phyloP scores from a whole-genome alignment of 2,113 vertebrate genomes.

The Rhadina sibilatrix region DNA sequence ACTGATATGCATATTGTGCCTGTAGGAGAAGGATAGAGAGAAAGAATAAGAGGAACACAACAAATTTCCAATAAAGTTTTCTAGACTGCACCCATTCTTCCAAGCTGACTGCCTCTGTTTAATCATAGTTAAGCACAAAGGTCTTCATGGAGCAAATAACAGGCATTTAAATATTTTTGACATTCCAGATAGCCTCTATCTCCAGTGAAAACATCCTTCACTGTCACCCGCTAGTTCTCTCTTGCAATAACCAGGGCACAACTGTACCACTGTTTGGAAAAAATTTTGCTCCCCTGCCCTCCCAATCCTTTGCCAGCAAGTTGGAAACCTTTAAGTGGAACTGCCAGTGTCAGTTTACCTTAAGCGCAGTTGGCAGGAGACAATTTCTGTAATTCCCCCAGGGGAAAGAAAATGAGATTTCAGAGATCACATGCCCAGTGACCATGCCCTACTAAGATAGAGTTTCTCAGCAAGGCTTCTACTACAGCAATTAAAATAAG shows the following conservation, averaged over 20 bases:
- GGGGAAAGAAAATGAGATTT: background rate
- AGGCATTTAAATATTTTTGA: background rate
- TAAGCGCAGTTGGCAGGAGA: background rate
- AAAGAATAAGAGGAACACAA: background rate
- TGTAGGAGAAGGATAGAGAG: background rate
- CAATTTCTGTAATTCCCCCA: background rate
- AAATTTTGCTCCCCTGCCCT: background rate
- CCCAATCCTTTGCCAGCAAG: background rate
- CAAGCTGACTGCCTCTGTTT: background rate
- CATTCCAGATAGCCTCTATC: background rate
- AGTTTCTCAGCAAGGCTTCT: background rate
- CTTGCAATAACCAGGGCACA: background rate
- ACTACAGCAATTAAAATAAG: background rate
- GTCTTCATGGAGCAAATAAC: background rate
- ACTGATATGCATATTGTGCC: background rate
- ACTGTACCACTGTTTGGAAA: background rate
- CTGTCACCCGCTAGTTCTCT: background rate
- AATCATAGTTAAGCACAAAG: background rate
- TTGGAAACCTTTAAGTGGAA: background rate
- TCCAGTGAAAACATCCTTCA: background rate
- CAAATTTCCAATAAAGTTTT: background rate
- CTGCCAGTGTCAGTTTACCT: background rate
- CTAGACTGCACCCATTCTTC: background rate
- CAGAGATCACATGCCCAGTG: background rate
- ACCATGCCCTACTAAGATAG: background rate